phyloP scores from a whole-genome alignment of 1,140 invertebrate species.

The Daktulosphaira vitifoliae region DNA sequence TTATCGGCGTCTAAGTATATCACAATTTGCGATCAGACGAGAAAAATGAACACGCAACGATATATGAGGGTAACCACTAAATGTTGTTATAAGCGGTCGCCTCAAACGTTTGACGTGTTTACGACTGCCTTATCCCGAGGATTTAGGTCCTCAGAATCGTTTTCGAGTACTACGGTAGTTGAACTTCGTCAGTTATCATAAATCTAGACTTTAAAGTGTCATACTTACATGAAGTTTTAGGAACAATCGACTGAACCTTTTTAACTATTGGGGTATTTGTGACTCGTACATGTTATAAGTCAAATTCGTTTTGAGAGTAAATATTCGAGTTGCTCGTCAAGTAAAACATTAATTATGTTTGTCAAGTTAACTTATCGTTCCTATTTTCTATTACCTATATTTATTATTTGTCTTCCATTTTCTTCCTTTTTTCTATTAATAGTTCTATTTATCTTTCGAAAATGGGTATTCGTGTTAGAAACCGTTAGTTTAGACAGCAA shows the following conservation, averaged over 20 bases:
- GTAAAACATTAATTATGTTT: conserved; percentile 9
- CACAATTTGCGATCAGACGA: neutral
- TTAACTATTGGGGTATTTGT: no score
- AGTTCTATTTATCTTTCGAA: no score
- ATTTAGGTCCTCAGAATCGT: conserved; percentile 11
- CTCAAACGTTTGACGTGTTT: conserved; percentile 9
- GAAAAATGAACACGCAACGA: conserved; percentile 7
- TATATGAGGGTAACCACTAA: conserved; percentile 13
- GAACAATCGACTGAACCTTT: neutral
- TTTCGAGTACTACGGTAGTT: neutral
- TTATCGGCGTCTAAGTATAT: neutral
- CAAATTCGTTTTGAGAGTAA: conserved; percentile 5
- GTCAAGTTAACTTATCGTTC: neutral
- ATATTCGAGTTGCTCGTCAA: conserved; percentile 2
- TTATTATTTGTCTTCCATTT: no score
- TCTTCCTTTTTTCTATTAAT: no score
- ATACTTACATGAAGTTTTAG: neutral
- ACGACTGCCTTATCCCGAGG: conserved; percentile 17
- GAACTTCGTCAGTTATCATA: neutral
- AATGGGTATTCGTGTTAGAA: no score
- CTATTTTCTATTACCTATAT: no score
- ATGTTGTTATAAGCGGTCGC: neutral
- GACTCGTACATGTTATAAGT: neutral
- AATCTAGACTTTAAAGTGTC: conserved; percentile 13
- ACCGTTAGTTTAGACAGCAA: no score